Conservation (phyloP, 2,888 invertebrate genomes). For the Cerceris rybyensis region DNA sequence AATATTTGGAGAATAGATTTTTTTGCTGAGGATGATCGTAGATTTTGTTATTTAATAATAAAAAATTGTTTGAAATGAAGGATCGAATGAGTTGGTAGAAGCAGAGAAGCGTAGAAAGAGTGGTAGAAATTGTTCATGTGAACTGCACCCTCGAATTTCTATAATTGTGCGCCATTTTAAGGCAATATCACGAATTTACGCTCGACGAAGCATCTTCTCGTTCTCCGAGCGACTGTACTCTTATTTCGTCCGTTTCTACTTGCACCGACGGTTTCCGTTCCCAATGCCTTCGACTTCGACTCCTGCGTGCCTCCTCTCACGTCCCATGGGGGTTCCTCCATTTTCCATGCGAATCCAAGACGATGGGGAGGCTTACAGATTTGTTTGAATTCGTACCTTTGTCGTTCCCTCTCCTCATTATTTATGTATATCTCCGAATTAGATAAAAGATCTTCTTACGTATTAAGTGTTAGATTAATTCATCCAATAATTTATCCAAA, state of each 20-base stretch:
- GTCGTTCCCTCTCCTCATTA: slow-evolving; percentile 5
- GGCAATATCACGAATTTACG: slow-evolving; percentile 70
- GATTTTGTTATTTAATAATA: no score
- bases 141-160: slow-evolving; percentile 14
- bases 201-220: slow-evolving; percentile 61
- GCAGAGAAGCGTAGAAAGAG: neutral
- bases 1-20: no score
- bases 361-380: slow-evolving; percentile 9
- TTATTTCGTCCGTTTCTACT: slow-evolving; percentile 41
- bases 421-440: neutral
- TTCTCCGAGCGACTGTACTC: slow-evolving; percentile 21
- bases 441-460: neutral
- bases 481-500: no score
- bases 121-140: neutral
- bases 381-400: slow-evolving; percentile 22
- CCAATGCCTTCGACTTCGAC: neutral
- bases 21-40: no score
- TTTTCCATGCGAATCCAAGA: slow-evolving; percentile 6
- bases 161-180: slow-evolving; percentile 46
- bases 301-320: neutral
- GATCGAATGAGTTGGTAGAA: neutral
- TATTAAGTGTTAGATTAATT: no score
- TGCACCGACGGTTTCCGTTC: neutral
- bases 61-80: neutral
- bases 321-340: neutral